These are phyloP conservation scores for Helleia helle DNA, from an alignment of 2,888 invertebrate genomes.

Conservation along the genomic window DNA sequence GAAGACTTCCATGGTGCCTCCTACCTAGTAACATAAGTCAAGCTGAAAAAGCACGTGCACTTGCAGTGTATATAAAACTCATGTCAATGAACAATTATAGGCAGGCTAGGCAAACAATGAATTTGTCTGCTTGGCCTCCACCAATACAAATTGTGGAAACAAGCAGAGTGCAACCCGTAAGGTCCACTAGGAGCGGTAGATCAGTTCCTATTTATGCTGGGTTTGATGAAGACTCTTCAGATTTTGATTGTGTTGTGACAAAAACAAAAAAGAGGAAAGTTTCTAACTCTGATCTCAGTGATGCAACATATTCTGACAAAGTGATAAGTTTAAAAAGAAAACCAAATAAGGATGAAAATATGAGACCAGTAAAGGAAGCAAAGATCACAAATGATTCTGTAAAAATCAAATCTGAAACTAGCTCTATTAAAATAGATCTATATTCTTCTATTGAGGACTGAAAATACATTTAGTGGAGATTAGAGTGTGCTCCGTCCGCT, in stretches of 20 bases:
- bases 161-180: constrained; percentile 42
- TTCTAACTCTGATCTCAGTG: constrained; percentile 43
- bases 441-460: not conserved
- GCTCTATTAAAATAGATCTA: not conserved
- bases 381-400: constrained; percentile 15
- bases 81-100: constrained; percentile 58
- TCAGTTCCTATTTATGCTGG: constrained; percentile 56
- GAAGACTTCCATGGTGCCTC: constrained; percentile 63
- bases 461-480: too few species aligned
- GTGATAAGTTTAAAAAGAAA: constrained; percentile 55
- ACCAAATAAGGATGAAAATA: constrained; percentile 45
- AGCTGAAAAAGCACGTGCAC: constrained; percentile 52
- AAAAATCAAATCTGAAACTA: constrained; percentile 13
- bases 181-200: constrained; percentile 60
- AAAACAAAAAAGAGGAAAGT: constrained; percentile 56
- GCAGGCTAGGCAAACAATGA: constrained; percentile 49
- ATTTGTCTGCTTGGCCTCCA: constrained; percentile 54
- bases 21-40: constrained; percentile 44
- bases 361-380: constrained; percentile 20
- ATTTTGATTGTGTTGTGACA: constrained; percentile 51
- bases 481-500: too few species aligned
- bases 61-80: constrained; percentile 58
- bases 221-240: constrained; percentile 61
- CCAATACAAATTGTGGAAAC: constrained; percentile 58
- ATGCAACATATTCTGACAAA: constrained; percentile 45